A percentile compares a stretch with the other conserved stretches of the same genome.
Conservation (phyloP, 2,888 invertebrate species). For the Tubiluchus corallicola region DNA sequence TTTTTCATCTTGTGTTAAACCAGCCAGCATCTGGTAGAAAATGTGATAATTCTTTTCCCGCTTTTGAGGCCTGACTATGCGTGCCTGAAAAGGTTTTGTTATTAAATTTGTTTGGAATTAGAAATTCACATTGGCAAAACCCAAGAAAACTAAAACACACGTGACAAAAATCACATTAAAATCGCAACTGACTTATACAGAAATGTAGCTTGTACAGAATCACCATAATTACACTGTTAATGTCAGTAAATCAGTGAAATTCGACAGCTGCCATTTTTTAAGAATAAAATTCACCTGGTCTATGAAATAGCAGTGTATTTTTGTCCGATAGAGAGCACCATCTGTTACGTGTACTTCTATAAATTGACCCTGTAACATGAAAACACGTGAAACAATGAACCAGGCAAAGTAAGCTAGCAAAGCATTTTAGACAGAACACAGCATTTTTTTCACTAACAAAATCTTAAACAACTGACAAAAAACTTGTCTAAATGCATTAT, state of each 20-base stretch:
- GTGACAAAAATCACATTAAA: too few species aligned
- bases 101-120: conserved; percentile 5
- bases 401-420: background rate
- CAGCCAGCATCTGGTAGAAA: conserved; percentile 86
- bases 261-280: too few species aligned
- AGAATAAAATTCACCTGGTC: conserved; percentile 35
- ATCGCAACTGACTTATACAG: too few species aligned
- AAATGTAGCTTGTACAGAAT: too few species aligned
- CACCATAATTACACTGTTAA: too few species aligned
- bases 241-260: too few species aligned
- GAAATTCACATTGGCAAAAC: too few species aligned
- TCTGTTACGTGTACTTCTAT: conserved; percentile 90
- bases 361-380: conserved; percentile 57
- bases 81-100: conserved; percentile 40
- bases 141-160: too few species aligned
- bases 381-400: conserved; percentile 8
- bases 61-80: conserved; percentile 63
- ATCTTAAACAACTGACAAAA: too few species aligned
- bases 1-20: conserved; percentile 64
- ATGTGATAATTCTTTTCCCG: conserved; percentile 90
- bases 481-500: too few species aligned
- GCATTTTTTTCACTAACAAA: too few species aligned
- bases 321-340: conserved; percentile 78
- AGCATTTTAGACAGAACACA: too few species aligned
- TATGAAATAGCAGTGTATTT: conserved; percentile 86